Percentiles rank a stretch among this genome's conserved stretches.
phyloP scores from a whole-genome alignment of 1,140 invertebrate genomes.

The Anthonomus grandis region DNA sequence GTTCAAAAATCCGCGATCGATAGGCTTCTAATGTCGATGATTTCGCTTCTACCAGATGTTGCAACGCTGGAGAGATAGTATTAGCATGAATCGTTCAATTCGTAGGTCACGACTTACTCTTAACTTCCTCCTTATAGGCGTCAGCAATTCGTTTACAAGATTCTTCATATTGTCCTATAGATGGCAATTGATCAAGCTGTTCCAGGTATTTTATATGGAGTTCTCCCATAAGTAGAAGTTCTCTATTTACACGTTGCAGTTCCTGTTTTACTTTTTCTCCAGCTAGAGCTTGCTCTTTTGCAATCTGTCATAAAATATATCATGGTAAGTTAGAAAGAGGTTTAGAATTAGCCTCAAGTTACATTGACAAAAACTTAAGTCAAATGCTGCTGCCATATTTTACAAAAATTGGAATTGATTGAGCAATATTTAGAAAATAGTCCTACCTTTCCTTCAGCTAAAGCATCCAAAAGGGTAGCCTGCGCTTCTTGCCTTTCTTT shows the following conservation, averaged over 20 bases:
- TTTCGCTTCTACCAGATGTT: conserved; percentile 33
- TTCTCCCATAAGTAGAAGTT: conserved; percentile 50
- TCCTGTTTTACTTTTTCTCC: conserved; percentile 45
- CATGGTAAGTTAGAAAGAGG: too few species aligned
- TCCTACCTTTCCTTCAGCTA: conserved; percentile 45
- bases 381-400: too few species aligned
- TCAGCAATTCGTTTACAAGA: conserved; percentile 49
- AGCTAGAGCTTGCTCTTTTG: conserved; percentile 42
- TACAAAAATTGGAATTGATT: not conserved
- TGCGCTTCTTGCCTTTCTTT: conserved; percentile 42
- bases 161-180: conserved; percentile 19
- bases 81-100: conserved; percentile 12
- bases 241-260: conserved; percentile 46
- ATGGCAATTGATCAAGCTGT: conserved; percentile 48
- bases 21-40: conserved; percentile 51
- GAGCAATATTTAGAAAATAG: not conserved
- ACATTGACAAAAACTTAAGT: too few species aligned
- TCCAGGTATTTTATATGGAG: conserved; percentile 53
- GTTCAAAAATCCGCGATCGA: conserved; percentile 50
- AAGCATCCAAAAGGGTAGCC: conserved; percentile 43
- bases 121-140: conserved; percentile 50
- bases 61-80: too few species aligned
- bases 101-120: conserved; percentile 23
- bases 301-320: conserved; percentile 32
- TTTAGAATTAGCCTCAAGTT: too few species aligned